A percentile compares a stretch with the other conserved stretches of the same genome.
Evolutionary conservation across 2,888 invertebrate genomes (phyloP).

Genomic region (Drepana falcataria): DNA sequence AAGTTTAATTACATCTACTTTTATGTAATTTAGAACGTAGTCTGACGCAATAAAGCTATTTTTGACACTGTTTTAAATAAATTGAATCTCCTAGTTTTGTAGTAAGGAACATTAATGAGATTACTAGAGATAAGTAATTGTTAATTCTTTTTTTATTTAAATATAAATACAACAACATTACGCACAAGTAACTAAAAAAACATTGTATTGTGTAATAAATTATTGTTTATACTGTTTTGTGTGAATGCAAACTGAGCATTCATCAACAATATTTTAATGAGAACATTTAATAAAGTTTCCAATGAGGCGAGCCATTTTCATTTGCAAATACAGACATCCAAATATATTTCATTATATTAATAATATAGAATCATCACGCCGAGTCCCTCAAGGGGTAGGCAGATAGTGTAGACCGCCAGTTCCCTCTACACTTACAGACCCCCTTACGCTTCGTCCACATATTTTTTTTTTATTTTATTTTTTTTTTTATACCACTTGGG

Average conservation of each 20-base stretch:
- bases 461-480: too few species aligned
- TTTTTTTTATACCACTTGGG: too few species aligned
- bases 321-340: not conserved
- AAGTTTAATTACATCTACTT: constrained; percentile 21
- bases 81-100: constrained; percentile 65
- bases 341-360: too few species aligned
- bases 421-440: too few species aligned
- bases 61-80: constrained; percentile 30
- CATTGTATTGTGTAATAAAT: constrained; percentile 12
- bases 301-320: constrained; percentile 23
- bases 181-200: constrained; percentile 60
- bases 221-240: constrained; percentile 53
- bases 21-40: constrained; percentile 24
- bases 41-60: constrained; percentile 35
- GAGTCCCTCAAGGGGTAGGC: too few species aligned
- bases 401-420: too few species aligned
- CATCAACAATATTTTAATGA: constrained; percentile 65
- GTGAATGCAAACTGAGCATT: constrained; percentile 45
- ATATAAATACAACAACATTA: constrained; percentile 28
- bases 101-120: constrained; percentile 49
- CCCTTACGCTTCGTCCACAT: too few species aligned
- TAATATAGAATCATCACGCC: too few species aligned
- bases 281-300: constrained; percentile 65
- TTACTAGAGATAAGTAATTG: constrained; percentile 63
- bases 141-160: constrained; percentile 65